These are phyloP conservation scores for Lacerta agilis DNA, from an alignment of 2,797 vertebrate genomes.

Conservation along the genomic window DNA sequence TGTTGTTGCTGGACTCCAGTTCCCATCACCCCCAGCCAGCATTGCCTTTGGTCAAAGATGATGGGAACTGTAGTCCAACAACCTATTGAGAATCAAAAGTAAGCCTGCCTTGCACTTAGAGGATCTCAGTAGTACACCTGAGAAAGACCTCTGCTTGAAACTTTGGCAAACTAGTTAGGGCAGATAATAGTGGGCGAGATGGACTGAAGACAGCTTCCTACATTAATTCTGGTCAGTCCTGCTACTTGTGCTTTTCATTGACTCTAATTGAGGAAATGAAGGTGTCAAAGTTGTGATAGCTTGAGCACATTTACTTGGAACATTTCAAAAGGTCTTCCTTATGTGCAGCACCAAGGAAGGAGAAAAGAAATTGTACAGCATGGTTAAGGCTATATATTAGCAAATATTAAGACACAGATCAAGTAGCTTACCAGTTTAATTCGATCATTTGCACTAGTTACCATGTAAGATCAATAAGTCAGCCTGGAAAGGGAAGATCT, in stretches of 20 bases:
- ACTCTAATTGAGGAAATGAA: conserved; percentile 9
- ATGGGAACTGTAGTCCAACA: too few relatives aligned
- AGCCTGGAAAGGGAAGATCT: conserved; percentile 11
- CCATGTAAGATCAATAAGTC: conserved; percentile 43
- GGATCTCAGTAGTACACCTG: neutral
- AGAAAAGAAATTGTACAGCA: neutral
- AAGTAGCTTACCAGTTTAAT: neutral
- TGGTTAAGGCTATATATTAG: neutral
- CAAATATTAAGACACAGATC: conserved; percentile 14
- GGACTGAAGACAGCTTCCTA: neutral
- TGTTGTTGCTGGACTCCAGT: too few relatives aligned
- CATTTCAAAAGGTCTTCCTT: conserved; percentile 41
- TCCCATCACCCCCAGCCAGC: too few relatives aligned
- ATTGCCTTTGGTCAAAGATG: too few relatives aligned
- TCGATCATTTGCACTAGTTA: conserved; percentile 9
- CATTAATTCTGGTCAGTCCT: neutral
- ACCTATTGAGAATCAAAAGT: too few relatives aligned
- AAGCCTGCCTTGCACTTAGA: neutral
- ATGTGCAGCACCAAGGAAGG: neutral
- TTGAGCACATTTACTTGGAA: conserved; percentile 32
- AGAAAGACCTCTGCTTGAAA: neutral
- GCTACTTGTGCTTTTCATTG: neutral
- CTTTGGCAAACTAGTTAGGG: too few relatives aligned
- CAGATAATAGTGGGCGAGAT: neutral
- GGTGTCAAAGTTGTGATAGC: conserved; percentile 37